These are phyloP conservation scores for Paracanthobrama guichenoti DNA, from an alignment of 2,113 vertebrate genomes.

Conservation along the genomic window DNA sequence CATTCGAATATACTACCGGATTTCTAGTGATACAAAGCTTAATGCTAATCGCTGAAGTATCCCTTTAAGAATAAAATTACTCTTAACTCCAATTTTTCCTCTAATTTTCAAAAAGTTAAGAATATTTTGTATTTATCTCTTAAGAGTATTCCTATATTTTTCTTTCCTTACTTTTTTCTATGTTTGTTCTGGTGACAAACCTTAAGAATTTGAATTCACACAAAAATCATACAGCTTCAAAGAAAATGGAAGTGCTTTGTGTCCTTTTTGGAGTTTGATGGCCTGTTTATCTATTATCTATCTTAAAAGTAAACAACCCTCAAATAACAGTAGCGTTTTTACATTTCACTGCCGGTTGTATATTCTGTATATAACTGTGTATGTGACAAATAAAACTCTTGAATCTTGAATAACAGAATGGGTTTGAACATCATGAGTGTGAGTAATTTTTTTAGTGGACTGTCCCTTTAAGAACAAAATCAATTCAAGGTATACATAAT, in stretches of 20 bases:
- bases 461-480: background rate
- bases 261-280: background rate
- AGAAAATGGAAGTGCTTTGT: background rate
- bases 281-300: background rate
- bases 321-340: background rate
- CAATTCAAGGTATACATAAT: background rate
- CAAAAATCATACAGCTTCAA: background rate
- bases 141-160: background rate
- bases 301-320: background rate
- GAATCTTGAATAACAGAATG: no score
- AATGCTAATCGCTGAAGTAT: no score
- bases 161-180: background rate
- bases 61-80: no score
- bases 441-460: background rate
- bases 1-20: no score
- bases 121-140: background rate
- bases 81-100: no score
- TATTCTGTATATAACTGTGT: no score
- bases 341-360: no score
- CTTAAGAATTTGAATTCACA: no score
- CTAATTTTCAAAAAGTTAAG: background rate
- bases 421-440: background rate
- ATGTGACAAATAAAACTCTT: no score
- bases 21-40: no score
- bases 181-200: background rate